Conservation (phyloP, 2,888 invertebrate genomes). For the Resseliella maxima region DNA sequence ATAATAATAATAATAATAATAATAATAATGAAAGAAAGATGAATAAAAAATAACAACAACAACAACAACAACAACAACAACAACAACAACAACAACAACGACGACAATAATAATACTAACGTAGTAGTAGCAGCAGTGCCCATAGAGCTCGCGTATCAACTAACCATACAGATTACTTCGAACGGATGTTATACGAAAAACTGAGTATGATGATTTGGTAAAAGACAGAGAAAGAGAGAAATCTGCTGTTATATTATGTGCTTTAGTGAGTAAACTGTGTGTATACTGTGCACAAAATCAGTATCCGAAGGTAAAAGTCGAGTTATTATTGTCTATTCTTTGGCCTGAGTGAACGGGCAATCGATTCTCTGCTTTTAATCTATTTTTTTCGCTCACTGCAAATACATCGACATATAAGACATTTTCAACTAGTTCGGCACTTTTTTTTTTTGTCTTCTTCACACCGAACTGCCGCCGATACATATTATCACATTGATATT, state of each 20-base stretch:
- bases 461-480: background rate
- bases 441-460: background rate
- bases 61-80: background rate
- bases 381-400: background rate
- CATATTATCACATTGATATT: background rate
- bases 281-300: background rate
- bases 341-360: background rate
- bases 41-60: background rate
- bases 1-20: no score
- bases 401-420: background rate
- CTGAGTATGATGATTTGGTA: background rate
- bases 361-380: conserved; percentile 8
- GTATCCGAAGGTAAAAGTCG: background rate
- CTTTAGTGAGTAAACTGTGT: background rate
- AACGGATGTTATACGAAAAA: background rate
- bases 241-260: background rate
- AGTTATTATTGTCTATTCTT: conserved; percentile 40
- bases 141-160: no score
- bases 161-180: conserved; percentile 17
- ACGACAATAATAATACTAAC: no score
- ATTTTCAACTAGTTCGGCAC: background rate
- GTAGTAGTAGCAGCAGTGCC: no score
- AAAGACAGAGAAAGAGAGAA: background rate
- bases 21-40: background rate
- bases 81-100: no score